Conservation (phyloP, 2,888 invertebrate genomes). For the Orchesellides sinensis region DNA sequence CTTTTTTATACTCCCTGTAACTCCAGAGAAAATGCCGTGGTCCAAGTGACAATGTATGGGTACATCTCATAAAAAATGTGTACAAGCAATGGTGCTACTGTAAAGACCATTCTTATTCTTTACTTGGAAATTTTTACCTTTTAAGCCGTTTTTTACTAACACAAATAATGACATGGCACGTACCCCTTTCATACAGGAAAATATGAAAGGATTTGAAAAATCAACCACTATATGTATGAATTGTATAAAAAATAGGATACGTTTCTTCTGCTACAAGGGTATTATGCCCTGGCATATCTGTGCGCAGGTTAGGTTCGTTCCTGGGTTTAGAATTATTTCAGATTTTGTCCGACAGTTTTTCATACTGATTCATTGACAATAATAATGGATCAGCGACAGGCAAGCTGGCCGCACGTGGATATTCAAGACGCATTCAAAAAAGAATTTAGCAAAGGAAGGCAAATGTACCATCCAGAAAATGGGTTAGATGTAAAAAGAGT, state of each 20-base stretch:
- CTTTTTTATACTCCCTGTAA: constrained; percentile 22
- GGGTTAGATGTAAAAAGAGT: background rate
- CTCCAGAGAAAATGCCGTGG: constrained; percentile 25
- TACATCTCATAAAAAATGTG: constrained; percentile 20
- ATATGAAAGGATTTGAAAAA: constrained; percentile 49
- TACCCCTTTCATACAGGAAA: constrained; percentile 66
- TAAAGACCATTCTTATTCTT: background rate
- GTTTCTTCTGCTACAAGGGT: too few species aligned
- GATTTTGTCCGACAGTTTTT: constrained; percentile 8
- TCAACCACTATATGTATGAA: constrained; percentile 30
- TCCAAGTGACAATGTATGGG: constrained; percentile 43
- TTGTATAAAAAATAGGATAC: constrained; percentile 12
- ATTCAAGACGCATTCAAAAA: background rate
- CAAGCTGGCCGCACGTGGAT: constrained; percentile 57
- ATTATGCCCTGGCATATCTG: too few species aligned
- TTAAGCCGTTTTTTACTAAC: constrained; percentile 47
- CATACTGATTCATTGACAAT: constrained; percentile 13
- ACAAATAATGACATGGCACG: constrained; percentile 64
- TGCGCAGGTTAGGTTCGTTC: background rate
- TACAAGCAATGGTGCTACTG: background rate
- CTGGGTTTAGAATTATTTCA: background rate
- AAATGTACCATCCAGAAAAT: background rate
- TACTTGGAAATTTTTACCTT: constrained; percentile 29
- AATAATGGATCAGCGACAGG: constrained; percentile 1
- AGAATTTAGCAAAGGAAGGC: background rate